These are phyloP conservation scores for Triplophysa yarkandensis DNA, from an alignment of 2,797 vertebrate species.

Conservation along the genomic window DNA sequence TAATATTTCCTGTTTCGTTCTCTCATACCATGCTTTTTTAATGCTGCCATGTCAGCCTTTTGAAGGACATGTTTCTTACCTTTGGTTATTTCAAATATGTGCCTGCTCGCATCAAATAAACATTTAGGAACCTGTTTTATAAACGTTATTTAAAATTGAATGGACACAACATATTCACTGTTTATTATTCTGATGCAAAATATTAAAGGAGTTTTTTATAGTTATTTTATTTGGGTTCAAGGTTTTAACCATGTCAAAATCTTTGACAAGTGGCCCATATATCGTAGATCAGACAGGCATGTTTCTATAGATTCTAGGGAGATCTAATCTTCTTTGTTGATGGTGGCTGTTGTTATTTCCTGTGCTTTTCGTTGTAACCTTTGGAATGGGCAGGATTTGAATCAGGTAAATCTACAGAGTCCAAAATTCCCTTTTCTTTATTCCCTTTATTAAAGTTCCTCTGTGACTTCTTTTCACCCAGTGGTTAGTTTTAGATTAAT, in stretches of 20 bases:
- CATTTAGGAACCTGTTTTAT: no score
- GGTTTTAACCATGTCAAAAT: no score
- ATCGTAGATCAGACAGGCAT: background rate
- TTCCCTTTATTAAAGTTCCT: slow-evolving; percentile 60
- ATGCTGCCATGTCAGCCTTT: background rate
- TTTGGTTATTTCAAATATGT: background rate
- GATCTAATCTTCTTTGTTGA: slow-evolving; percentile 72
- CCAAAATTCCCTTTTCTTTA: slow-evolving; percentile 59
- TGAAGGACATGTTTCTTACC: background rate
- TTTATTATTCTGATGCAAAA: no score
- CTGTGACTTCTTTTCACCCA: slow-evolving; percentile 60
- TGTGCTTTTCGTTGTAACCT: slow-evolving; percentile 89
- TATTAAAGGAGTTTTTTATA: no score
- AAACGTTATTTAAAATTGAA: background rate
- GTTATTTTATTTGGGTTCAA: no score
- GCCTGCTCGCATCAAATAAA: background rate
- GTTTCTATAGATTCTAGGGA: slow-evolving; percentile 50
- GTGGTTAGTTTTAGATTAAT: slow-evolving; percentile 72
- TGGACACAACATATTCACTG: background rate
- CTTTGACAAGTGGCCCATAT: no score
- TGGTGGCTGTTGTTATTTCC: slow-evolving; percentile 83
- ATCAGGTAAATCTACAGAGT: slow-evolving; percentile 88
- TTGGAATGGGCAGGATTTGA: slow-evolving; percentile 93
- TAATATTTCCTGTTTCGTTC: slow-evolving; percentile 17
- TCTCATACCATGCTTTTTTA: background rate